Evolutionary conservation across 2,797 vertebrate genomes (phyloP), one percentile per base, ranked within the genome.

Genomic region (Lindbergichthys nudifrons): DNA sequence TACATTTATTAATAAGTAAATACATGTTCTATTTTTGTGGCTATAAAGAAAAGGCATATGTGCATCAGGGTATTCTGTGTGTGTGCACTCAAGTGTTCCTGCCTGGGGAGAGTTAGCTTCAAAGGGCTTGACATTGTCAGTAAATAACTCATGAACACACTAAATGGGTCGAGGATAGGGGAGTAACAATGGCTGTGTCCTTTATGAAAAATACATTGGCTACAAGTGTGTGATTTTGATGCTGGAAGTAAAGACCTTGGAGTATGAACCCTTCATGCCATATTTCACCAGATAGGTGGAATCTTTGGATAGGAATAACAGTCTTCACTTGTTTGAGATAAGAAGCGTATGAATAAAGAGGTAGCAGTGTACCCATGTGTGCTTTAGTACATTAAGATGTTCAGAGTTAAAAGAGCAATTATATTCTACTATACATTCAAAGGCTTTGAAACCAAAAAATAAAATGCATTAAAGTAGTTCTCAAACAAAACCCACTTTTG

Each of bases 61-160:
- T 21, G 57, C 48, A 73, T 63, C 5, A 50, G 62, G 21, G 42
- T 32, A 32, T 69, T 71, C 2, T 71, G 10, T 46, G 54, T 53
- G 14, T 39, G 30, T 41, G 47, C 62, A 14, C 23, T 45, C 18
- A 11, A 26, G 64, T 67, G 61, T 69, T 62, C 0, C 2, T 52
- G 73, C 50, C 46, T 8, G 1, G 19, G 21, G 43, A 77, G 60
- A 73, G 52, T 5, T 51, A 8, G 57, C 70, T 77, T 82, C 63
- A 79, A 73, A 77, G 75, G 69, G 74, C 67, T 56, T 82, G 77
- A 82, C 84, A 81, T 51, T 68, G 68, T 75, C 70, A 43, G 75
- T 93, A 89, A 92, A 93, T 92, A 91, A 92, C 82, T 90, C 81
- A 93, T 92, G 90, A 92, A 80, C 80, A 47, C 54, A 75, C 79